A percentile compares a stretch with the other conserved stretches of the same genome.
Evolutionary conservation across 1,140 invertebrate species (phyloP).

Genomic region (Hycleus cichorii): DNA sequence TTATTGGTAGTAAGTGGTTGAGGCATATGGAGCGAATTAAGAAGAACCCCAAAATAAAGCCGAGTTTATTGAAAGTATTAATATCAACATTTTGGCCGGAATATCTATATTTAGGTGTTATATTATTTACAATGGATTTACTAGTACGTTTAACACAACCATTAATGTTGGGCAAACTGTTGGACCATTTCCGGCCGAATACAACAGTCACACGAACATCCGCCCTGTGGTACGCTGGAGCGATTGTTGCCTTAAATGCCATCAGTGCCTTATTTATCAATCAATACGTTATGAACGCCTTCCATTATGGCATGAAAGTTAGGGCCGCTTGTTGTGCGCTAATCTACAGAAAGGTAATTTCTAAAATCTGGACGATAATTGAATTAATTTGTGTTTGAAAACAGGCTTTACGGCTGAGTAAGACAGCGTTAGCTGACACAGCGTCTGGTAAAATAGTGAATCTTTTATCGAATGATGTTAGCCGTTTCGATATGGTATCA

Average conservation of each 20-base stretch:
- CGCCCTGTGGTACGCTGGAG: slow-evolving; percentile 51
- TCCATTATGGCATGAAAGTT: slow-evolving; percentile 53
- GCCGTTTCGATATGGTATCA: slow-evolving; percentile 54
- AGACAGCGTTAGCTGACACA: slow-evolving; percentile 62
- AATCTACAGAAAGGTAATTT: slow-evolving; percentile 56
- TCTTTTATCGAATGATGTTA: slow-evolving; percentile 72
- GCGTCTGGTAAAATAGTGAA: slow-evolving; percentile 81
- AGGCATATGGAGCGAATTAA: slow-evolving; percentile 35
- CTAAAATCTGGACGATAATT: too few species aligned
- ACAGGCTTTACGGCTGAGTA: slow-evolving; percentile 52
- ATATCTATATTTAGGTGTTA: slow-evolving; percentile 34
- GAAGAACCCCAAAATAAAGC: slow-evolving; percentile 14
- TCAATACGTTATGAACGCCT: slow-evolving; percentile 52
- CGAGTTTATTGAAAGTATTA: slow-evolving; percentile 39
- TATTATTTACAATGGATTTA: slow-evolving; percentile 33
- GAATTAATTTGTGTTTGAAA: background rate
- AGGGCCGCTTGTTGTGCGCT: slow-evolving; percentile 56
- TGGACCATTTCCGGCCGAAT: slow-evolving; percentile 47
- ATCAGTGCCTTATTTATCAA: slow-evolving; percentile 49
- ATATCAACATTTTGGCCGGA: slow-evolving; percentile 41
- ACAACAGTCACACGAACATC: slow-evolving; percentile 35
- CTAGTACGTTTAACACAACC: slow-evolving; percentile 40
- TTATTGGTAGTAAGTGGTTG: slow-evolving; percentile 37
- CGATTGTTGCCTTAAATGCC: slow-evolving; percentile 48
- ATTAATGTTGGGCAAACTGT: slow-evolving; percentile 47